These are phyloP conservation scores for Maniola hyperantus DNA, from an alignment of 2,888 invertebrate species.

Conservation along the genomic window DNA sequence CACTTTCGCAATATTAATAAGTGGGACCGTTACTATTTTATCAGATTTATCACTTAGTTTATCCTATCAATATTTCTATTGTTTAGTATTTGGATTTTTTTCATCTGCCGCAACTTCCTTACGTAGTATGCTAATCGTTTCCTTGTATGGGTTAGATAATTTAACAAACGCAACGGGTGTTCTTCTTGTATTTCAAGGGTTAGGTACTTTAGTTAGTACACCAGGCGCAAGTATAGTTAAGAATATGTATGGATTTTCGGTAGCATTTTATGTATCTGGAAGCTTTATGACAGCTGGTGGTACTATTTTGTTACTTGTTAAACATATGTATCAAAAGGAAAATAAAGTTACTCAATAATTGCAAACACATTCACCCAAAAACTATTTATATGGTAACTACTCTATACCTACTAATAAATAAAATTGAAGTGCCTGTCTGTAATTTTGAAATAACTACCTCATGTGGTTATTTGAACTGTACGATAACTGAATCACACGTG, in stretches of 20 bases:
- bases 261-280: constrained; percentile 65
- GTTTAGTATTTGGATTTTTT: constrained; percentile 62
- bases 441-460: too few species aligned
- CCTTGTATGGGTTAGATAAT: constrained; percentile 68
- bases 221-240: constrained; percentile 63
- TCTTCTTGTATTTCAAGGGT: constrained; percentile 67
- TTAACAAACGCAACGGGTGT: constrained; percentile 74
- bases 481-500: too few species aligned
- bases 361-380: neutral
- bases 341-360: constrained; percentile 26
- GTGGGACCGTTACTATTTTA: constrained; percentile 57
- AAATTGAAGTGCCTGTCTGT: too few species aligned
- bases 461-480: too few species aligned
- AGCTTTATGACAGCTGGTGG: constrained; percentile 59
- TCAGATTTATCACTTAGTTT: constrained; percentile 60
- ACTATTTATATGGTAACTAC: too few species aligned
- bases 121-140: constrained; percentile 64
- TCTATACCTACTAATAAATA: too few species aligned
- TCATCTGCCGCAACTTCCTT: constrained; percentile 57
- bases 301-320: constrained; percentile 54
- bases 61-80: constrained; percentile 64
- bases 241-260: constrained; percentile 54
- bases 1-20: constrained; percentile 45
- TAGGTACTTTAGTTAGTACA: constrained; percentile 67
- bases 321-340: constrained; percentile 47